Conservation (phyloP, 2,888 invertebrate species). For the Hirtodrosophila histrioides region DNA sequence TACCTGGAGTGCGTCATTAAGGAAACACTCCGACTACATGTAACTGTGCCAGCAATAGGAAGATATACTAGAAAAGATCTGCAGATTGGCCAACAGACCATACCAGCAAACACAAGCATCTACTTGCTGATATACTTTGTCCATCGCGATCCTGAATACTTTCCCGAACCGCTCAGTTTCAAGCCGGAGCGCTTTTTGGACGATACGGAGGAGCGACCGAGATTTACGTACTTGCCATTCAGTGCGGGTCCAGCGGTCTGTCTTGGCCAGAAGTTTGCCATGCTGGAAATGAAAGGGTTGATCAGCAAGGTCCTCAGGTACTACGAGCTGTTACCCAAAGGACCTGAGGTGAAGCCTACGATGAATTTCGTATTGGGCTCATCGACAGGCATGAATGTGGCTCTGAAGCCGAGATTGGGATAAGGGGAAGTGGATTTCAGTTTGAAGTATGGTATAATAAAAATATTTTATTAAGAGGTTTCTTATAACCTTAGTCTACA, state of each 20-base stretch:
- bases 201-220: slow-evolving; percentile 82
- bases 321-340: slow-evolving; percentile 71
- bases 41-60: slow-evolving; percentile 87
- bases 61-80: slow-evolving; percentile 85
- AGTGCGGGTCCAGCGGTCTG: slow-evolving; percentile 81
- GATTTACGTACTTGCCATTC: slow-evolving; percentile 75
- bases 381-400: slow-evolving; percentile 62
- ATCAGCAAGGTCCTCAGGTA: slow-evolving; percentile 73
- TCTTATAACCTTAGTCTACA: no score
- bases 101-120: slow-evolving; percentile 74
- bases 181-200: slow-evolving; percentile 81
- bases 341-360: slow-evolving; percentile 60
- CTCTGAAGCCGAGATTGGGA: slow-evolving; percentile 56
- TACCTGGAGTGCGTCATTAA: slow-evolving; percentile 88
- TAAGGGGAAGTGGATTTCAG: not conserved
- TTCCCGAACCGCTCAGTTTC: slow-evolving; percentile 73
- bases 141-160: slow-evolving; percentile 65
- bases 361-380: slow-evolving; percentile 74
- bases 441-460: no score
- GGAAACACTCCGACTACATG: slow-evolving; percentile 87
- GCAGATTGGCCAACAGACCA: slow-evolving; percentile 81
- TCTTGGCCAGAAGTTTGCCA: slow-evolving; percentile 81
- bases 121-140: slow-evolving; percentile 61
- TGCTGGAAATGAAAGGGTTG: slow-evolving; percentile 78
- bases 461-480: no score